Evolutionary conservation across 2,113 vertebrate species (phyloP), one percentile per base, ranked within the genome.

Genomic region (Lagopus leucura): DNA sequence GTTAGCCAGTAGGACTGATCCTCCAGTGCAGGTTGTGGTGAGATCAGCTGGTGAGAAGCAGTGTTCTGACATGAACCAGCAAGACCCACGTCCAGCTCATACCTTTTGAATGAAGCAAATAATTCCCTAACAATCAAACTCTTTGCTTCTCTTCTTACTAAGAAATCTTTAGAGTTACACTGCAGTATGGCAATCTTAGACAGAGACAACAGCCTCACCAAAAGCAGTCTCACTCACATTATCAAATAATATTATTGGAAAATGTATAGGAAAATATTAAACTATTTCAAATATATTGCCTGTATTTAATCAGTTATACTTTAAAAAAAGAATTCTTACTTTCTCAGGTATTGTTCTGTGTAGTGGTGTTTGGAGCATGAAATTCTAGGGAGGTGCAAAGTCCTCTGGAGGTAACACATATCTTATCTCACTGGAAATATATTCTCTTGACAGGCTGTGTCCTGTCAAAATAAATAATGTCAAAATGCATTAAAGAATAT

Each of bases 401-500:
- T 90, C 79, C 54, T 95, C 76, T 81, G 63, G 40, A 90, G 48
- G 82, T 88, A 86, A 63, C 12, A 8, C 63, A 58, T 86, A 72
- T 88, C 70, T 97, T 52, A 82, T 40, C 80, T 93, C 79, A 75
- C 28, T 48, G 80, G 82, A 93, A 78, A 82, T 72, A 90, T 32
- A 76, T 91, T 75, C 81, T 85, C 88, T 82, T 93, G 80, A 66
- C 90, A 91, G 61, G 76, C 38, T 94, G 76, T 92, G 72, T 92
- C 91, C 82, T 83, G 93, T 91, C 85, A 86, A 48, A 88, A 69
- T 72, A 91, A 94, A 92, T 86, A 94, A 83, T 32, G 70, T n/a
- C 9, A 25, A 92, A 91, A 83, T 20, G 43, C 48, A 73, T 86
- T 88, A 78, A 94, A 86, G 73, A 88, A 77, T 89, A 73, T 78